Evolutionary conservation across 1,140 invertebrate species (phyloP).

Genomic region (Oreohelix idahoensis): DNA sequence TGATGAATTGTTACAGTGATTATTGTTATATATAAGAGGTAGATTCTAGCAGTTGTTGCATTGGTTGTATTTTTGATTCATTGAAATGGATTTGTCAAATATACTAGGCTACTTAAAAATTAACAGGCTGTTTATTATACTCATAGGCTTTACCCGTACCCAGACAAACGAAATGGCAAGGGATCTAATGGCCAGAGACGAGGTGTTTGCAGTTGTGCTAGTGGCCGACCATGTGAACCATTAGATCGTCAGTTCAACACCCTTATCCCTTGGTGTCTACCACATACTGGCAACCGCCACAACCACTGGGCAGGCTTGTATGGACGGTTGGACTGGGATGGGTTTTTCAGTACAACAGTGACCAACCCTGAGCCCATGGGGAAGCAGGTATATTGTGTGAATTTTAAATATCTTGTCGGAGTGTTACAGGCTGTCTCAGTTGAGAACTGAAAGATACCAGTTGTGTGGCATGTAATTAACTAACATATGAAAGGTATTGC

Average conservation of each 20-base stretch:
- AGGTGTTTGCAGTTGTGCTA: slow-evolving; percentile 86
- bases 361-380: slow-evolving; percentile 92
- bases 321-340: slow-evolving; percentile 87
- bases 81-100: no score
- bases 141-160: slow-evolving; percentile 78
- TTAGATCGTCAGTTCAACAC: slow-evolving; percentile 87
- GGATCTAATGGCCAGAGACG: slow-evolving; percentile 77
- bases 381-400: slow-evolving; percentile 80
- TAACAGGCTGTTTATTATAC: not conserved
- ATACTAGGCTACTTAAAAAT: no score
- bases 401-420: no score
- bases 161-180: slow-evolving; percentile 82
- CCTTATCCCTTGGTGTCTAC: slow-evolving; percentile 91
- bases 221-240: slow-evolving; percentile 79
- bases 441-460: no score
- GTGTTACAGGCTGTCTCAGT: no score
- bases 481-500: no score
- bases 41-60: no score
- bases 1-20: no score
- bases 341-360: slow-evolving; percentile 86
- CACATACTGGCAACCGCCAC: slow-evolving; percentile 89
- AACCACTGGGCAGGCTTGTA: slow-evolving; percentile 87
- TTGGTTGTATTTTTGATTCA: no score
- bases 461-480: no score
- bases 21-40: no score